Base-by-base conservation (phyloP, 1,140 invertebrate species). In the Sarcophaga bullata region DNA sequence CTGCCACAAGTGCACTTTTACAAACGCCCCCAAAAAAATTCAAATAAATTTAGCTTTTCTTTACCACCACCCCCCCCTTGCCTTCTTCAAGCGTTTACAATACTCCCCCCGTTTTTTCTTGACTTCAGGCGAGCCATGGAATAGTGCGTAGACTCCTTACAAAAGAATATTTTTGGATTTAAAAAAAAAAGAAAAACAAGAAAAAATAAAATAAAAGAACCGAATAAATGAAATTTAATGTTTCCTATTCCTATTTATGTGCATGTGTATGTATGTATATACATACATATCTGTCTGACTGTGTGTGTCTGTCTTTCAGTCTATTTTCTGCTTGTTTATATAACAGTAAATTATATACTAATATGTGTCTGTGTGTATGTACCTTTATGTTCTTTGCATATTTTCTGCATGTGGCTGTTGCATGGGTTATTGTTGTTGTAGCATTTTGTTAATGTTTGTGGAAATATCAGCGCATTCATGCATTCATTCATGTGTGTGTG, bases 391-490 rank as follows among this genome's bases (percentile, higher is more conserved):
- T 37, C n/a, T 37, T 37, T 37, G 25, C 25, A 37, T 37, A 37
- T 37, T 37, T n/a, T 37, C 25, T 37, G 4, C 25, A 37, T 37
- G 25, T 37, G 25, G 25, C 54, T 58, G 54, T 58, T 58, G 11
- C 25, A 13, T 15, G 13, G 6, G 15, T 58, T 15, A n/a, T n/a
- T 58, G 54, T 58, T 37, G 25, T 37, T 37, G 13, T 58, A 58
- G 25, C 54, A 58, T 58, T 54, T 58, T 58, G 54, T 58, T 58
- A 58, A 58, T 58, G 54, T 58, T 76, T 48, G 46, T 48, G 48
- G 46, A 76, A 76, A 76, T 76, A 76, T 76, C 46, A 46, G 73
- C 73, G 73, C 46, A 76, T 76, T 76, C 46, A 76, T 76, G 73
- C 25, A 37, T 37, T 1, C 4, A 37, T 37, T 37, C 25, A 37